Evolutionary conservation across 1,140 invertebrate genomes (phyloP), one percentile per base, ranked within the genome.

Genomic region (Tetramorium simillimum): DNA sequence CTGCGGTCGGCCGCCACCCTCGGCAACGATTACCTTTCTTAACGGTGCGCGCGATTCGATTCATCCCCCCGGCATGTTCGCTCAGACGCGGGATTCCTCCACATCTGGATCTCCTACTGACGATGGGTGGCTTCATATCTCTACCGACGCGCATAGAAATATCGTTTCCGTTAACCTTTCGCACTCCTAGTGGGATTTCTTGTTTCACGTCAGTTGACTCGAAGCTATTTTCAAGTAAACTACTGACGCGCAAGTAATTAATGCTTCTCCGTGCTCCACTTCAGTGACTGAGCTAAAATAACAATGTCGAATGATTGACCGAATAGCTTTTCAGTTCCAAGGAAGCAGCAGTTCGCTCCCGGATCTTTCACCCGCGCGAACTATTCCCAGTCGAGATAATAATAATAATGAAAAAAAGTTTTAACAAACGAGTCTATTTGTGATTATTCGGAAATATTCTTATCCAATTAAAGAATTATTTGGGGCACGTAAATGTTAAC

Each of bases 1-100:
- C 58, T 90, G 88, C 62, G 88, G 85, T 90, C 75, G 78, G 46
- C 46, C 60, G 51, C 58, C 46, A 56, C 63, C 85, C 63, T 58
- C 40, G 77, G n/a, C 60, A 75, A 84, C 85, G 63, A 81, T 86
- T 80, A 69, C 51, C 76, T 84, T 84, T 84, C 80, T 84, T 75
- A 84, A n/a, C 40, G 53, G 12, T 60, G 67, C 67, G 80, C 80
- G 67, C 46, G 53, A 84, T 84, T 84, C 69, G 53, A 73, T 84
- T 49, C 56, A 53, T 73, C 53, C 69, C 69, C 16, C 21, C 21
- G 78, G 46, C 65, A 43, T 21, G 21, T 72, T 56, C 46, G 63
- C 33, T 70, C 60, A 16, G 40, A 75, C 33, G 14, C 7, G 33
- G 33, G 56, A 72, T 81, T 72, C 78, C 49, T 51, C 67, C 21